These are phyloP conservation scores for Adrianichthys oophorus DNA, from an alignment of 2,797 vertebrate species.

Conservation along the genomic window DNA sequence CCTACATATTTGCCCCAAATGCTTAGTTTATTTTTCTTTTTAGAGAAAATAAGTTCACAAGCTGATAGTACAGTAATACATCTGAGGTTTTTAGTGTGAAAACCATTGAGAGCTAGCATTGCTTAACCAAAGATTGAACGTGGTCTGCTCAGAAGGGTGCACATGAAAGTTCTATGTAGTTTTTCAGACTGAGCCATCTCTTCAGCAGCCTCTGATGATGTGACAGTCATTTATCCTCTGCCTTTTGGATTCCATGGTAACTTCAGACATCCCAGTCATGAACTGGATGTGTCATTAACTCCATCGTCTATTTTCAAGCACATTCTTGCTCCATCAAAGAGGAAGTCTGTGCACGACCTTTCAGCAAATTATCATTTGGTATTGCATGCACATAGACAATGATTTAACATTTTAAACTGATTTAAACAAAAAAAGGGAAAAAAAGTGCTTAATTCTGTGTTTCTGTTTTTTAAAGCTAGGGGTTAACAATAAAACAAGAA, in stretches of 20 bases:
- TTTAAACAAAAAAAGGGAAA: neutral
- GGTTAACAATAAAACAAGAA: neutral
- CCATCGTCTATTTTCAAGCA: neutral
- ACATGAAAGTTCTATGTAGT: constrained; percentile 9
- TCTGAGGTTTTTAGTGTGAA: constrained; percentile 10
- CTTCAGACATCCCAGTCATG: neutral
- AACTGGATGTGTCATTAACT: neutral
- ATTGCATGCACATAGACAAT: neutral
- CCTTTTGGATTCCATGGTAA: neutral
- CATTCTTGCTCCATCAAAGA: neutral
- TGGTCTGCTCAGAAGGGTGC: constrained; percentile 1
- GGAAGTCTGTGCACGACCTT: too few relatives aligned
- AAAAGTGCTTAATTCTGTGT: neutral
- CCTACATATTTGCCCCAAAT: neutral
- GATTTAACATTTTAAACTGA: too few relatives aligned
- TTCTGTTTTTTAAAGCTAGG: neutral
- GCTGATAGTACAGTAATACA: neutral
- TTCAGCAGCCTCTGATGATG: neutral
- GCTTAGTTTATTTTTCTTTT: neutral
- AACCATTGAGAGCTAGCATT: constrained; percentile 1
- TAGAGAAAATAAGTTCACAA: neutral
- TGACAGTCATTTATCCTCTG: neutral
- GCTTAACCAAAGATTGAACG: constrained; percentile 11
- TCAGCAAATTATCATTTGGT: too few relatives aligned
- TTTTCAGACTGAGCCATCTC: neutral